Conservation (phyloP, 1,140 invertebrate genomes). For the Drosophila guanche region DNA sequence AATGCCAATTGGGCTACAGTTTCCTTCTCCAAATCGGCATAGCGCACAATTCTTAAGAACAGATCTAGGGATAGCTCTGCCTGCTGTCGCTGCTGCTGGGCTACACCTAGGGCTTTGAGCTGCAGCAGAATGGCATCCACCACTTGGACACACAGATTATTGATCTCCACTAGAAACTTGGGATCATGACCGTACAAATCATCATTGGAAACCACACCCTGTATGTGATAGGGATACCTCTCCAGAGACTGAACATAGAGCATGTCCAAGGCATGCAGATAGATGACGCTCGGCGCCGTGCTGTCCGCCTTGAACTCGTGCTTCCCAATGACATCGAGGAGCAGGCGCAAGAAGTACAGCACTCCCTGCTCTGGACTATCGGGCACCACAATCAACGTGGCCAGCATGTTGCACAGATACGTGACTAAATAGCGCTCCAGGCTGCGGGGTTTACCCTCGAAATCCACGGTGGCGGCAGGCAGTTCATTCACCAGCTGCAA, state of each 20-base stretch:
- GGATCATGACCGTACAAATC: slow-evolving; percentile 94
- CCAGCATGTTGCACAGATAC: slow-evolving; percentile 91
- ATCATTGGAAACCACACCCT: slow-evolving; percentile 94
- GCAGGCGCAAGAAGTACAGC: slow-evolving; percentile 89
- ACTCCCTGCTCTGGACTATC: slow-evolving; percentile 94
- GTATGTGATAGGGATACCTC: slow-evolving; percentile 76
- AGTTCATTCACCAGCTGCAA: slow-evolving; percentile 92
- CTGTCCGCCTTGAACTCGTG: slow-evolving; percentile 87
- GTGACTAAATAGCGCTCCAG: slow-evolving; percentile 89
- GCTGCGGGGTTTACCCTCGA: slow-evolving; percentile 89
- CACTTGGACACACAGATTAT: slow-evolving; percentile 90
- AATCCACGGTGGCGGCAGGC: slow-evolving; percentile 89
- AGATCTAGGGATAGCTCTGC: slow-evolving; percentile 89
- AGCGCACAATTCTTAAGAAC: slow-evolving; percentile 88
- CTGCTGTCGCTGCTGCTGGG: slow-evolving; percentile 87
- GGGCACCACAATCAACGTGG: slow-evolving; percentile 93
- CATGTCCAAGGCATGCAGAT: slow-evolving; percentile 84
- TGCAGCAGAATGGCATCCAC: slow-evolving; percentile 91
- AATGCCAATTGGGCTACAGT: slow-evolving; percentile 87
- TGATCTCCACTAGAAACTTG: slow-evolving; percentile 92
- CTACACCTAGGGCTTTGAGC: slow-evolving; percentile 87
- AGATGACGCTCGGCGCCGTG: slow-evolving; percentile 86
- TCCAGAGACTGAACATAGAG: slow-evolving; percentile 73
- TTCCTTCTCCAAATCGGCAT: slow-evolving; percentile 87
- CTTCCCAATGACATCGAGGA: slow-evolving; percentile 90